Evolutionary conservation across 1,140 invertebrate genomes (phyloP), one percentile per base, ranked within the genome.

Genomic region (Aphelenchoides fujianensis): DNA sequence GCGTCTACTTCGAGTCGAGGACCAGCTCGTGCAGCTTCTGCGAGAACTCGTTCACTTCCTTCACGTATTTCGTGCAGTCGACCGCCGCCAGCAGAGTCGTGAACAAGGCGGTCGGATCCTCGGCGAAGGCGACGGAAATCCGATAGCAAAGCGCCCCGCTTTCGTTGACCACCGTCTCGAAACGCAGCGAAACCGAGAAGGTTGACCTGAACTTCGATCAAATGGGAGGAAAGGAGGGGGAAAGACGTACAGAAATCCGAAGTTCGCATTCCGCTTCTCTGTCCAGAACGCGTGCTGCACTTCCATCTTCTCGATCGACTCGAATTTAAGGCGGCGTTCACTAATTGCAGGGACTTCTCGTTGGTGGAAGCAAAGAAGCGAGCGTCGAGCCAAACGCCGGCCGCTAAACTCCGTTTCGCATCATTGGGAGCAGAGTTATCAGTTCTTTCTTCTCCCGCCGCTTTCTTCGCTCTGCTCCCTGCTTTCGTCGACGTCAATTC

Each of bases 181-280:
- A 66, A 16, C 63, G 63, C 19, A 66, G 32, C 16, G 12, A 23
- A 12, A 35, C 36, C 12, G 19, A 32, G 5, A 66, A 16, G 37
- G 63, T 66, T 12, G 16, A n/a, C 30, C 63, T 66, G 53, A 66
- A 66, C 12, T n/a, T n/a, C n/a, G n/a, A n/a, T n/a, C 0, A 55
- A 36, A 63, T 0, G 16, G 16, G n/a, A n/a, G 27, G 16, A 66
- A 36, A 34, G 53, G 1, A 12, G 53, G 1, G 19, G 32, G 53
- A 66, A 1, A 1, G 34, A 66, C 34, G 37, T 30, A 66, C 63
- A n/a, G 23, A 36, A 66, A 66, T 32, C 63, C 63, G 32, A 32
- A 66, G 32, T 66, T 66, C 23, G 36, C 7, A 41, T 31, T 66
- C 12, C 63, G 16, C n/a, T 66, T 34, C 30, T 66, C 32, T 2